Evolutionary conservation across 2,888 invertebrate genomes (phyloP), one percentile per base, ranked within the genome.

Genomic region (Drosophila leonis): DNA sequence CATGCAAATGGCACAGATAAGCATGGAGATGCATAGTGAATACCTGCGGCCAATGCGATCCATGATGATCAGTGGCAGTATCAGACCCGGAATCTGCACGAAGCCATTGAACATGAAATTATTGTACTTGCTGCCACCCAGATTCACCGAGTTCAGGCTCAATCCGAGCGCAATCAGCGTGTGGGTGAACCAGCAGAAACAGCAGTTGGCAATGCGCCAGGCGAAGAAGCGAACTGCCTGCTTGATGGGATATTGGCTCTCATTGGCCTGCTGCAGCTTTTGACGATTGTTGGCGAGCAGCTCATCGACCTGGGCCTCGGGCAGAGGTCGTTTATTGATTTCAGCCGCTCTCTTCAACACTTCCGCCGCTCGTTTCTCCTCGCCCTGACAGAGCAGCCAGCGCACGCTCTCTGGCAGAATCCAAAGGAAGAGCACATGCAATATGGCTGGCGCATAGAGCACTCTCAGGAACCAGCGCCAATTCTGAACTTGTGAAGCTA

Each of bases 101-200:
- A 92, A 66, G 7, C 92, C 91, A 37, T 92, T 92, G 0, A 91
- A 65, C 75, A 96, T 95, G 83, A 96, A 97, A 92, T 97, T 97
- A 8, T 95, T 91, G 90, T 97, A 97, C 84, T 95, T 95, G 92
- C 96, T 96, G 5, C 97, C 97, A 3, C 95, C 92, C 56, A 97
- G 93, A 1, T 95, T 94, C 0, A 96, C 96, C 0, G 97, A 95
- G 92, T 96, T 97, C 56, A 97, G 94, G 0, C 96, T 96, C 51
- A 97, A 92, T 0, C 97, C 97, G 86, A 96, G 96, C 88, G 96
- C 97, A n/a, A 97, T 95, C 76, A 97, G 95, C 0, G 96, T 95
- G 81, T 96, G 95, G 0, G 96, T 95, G 29, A 96, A 95, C 97
- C 97, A 97, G 93, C 96, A 96, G 77, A 96, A 95, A 24, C 96